These are phyloP conservation scores for Leptinotarsa defecta DNA, from an alignment of 1,140 invertebrate species.

Conservation along the genomic window DNA sequence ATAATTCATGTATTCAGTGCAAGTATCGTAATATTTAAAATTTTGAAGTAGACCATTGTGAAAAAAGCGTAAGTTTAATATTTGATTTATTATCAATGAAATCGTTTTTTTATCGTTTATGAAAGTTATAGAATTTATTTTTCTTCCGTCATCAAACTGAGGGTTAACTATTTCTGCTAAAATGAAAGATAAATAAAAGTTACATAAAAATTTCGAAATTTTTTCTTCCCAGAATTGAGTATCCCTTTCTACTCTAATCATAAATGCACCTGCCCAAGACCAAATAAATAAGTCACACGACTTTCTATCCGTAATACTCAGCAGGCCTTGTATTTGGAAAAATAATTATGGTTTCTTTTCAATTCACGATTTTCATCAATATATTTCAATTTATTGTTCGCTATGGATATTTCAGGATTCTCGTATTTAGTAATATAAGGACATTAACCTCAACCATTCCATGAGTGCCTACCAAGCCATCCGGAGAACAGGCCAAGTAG, in stretches of 20 bases:
- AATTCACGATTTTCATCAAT: neutral
- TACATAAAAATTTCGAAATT: too few species aligned
- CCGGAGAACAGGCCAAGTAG: too few species aligned
- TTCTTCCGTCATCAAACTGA: too few species aligned
- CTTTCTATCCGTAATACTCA: neutral
- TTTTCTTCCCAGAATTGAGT: too few species aligned
- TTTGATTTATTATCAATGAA: neutral
- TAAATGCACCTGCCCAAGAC: conserved; percentile 10
- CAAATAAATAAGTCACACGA: neutral
- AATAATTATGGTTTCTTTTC: neutral
- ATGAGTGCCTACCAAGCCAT: too few species aligned
- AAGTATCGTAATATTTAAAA: neutral
- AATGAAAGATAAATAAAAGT: too few species aligned
- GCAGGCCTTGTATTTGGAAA: neutral
- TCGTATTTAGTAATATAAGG: neutral
- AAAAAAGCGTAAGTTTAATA: neutral
- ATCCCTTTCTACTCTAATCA: neutral
- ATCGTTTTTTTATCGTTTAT: neutral
- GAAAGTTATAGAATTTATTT: too few species aligned
- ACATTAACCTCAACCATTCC: neutral
- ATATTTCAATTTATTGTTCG: conserved; percentile 1
- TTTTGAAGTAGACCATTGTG: neutral
- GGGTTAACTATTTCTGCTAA: too few species aligned
- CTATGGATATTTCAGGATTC: neutral
- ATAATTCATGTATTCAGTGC: neutral